Evolutionary conservation across 1,140 invertebrate genomes (phyloP), one percentile per base, ranked within the genome.

Genomic region (Plutomurus gul): DNA sequence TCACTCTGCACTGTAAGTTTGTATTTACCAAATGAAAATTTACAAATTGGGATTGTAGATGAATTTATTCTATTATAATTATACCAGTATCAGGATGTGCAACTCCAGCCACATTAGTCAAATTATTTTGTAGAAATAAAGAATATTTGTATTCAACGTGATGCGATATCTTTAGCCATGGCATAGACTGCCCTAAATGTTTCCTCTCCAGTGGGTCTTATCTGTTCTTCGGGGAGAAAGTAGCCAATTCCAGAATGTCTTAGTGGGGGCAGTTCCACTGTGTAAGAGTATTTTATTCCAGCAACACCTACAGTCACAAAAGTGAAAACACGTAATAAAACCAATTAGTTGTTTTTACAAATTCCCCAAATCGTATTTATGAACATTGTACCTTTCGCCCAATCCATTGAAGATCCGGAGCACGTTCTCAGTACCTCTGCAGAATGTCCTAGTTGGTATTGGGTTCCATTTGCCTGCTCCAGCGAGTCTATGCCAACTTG

Each of bases 371-470:
- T 4, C 4, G n/a, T 49, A 3, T 1, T 49, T 49, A 3, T 13
- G 3, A 49, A 1, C 8, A 20, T 49, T 3, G 3, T 49, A 56
- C 88, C 85, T 71, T 96, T 95, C 0, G 94, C 95, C 95, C 95
- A 97, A 85, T 97, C 95, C 84, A 96, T 94, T 0, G 94, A 94
- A 20, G 93, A 93, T 10, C 95, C 95, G 84, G 90, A 85, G n/a
- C 86, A 84, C 3, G 83, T 40, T 73, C 96, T 95, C 1, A 95
- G 86, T 0, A 93, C 88, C 13, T 90, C 90, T 71, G 92, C 91
- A 2, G 93, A 90, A 10, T 91, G 90, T 3, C 94, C 94, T 16
- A 93, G 89, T 83, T 88, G 90, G 83, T 95, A 95, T 78, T 88
- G 86, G 3, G 90, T 90, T 60, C 93, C 93, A 77, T 90, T 89